These are phyloP conservation scores for Scomber colias DNA, from an alignment of 2,113 vertebrate genomes.

Conservation along the genomic window DNA sequence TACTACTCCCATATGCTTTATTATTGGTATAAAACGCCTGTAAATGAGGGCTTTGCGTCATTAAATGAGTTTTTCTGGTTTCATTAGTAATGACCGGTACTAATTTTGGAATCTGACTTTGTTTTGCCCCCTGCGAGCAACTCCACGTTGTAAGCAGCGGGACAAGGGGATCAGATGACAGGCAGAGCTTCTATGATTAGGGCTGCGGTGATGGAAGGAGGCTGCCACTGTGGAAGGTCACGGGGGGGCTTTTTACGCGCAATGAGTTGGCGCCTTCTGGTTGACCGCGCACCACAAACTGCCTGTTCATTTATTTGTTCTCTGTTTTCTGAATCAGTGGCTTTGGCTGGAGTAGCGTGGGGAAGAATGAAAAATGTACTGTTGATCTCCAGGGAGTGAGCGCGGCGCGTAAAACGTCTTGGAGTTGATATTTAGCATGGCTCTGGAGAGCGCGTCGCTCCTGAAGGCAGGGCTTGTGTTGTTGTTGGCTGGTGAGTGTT, in stretches of 20 bases:
- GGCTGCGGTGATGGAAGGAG: conserved; percentile 31
- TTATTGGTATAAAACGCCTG: not conserved
- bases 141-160: conserved; percentile 30
- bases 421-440: conserved; percentile 52
- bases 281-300: conserved; percentile 2
- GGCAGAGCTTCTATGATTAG: conserved; percentile 50
- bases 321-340: not conserved
- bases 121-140: conserved; percentile 53
- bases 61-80: too few relatives aligned
- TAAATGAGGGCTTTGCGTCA: not conserved
- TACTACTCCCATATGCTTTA: not conserved
- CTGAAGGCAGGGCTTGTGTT: conserved; percentile 64
- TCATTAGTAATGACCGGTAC: conserved; percentile 11
- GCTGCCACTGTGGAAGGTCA: conserved; percentile 41
- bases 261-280: conserved; percentile 29
- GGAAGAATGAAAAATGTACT: conserved; percentile 22
- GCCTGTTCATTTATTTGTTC: not conserved
- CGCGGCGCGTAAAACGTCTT: not conserved
- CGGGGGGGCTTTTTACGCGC: conserved; percentile 30
- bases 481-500: conserved; percentile 68
- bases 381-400: conserved; percentile 35
- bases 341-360: not conserved
- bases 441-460: conserved; percentile 26
- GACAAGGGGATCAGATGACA: conserved; percentile 71
- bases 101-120: conserved; percentile 61